These are phyloP conservation scores for Acanthornis magna DNA, from an alignment of 2,797 vertebrate genomes.

Conservation along the genomic window DNA sequence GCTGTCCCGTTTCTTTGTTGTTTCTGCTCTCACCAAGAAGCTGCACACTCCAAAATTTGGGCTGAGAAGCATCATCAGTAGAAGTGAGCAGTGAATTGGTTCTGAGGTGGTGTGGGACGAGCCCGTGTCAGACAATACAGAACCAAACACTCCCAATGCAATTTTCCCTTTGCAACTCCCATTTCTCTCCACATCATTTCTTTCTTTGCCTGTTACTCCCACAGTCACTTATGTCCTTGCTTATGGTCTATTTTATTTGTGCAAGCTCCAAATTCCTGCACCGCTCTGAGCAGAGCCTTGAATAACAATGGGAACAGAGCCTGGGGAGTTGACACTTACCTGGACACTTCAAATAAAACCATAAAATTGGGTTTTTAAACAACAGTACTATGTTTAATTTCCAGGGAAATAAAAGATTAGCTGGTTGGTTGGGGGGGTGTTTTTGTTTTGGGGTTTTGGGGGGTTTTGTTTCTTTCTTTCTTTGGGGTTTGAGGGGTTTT, in stretches of 20 bases:
- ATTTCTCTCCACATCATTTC: not conserved
- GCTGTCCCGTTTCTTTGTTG: not conserved
- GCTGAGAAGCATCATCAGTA: not conserved
- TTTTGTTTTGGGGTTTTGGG: not conserved
- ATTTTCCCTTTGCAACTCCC: not conserved
- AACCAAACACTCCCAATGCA: not conserved
- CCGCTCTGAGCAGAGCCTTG: not conserved
- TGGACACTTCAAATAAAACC: not conserved
- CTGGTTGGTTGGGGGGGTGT: not conserved
- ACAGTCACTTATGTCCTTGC: not conserved
- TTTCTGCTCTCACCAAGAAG: not conserved
- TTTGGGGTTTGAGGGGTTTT: not conserved
- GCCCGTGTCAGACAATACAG: accelerated
- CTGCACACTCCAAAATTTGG: not conserved
- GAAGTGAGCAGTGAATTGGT: not conserved
- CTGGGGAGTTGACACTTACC: not conserved
- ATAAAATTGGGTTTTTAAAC: not conserved
- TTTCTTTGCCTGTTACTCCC: not conserved
- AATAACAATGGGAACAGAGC: not conserved
- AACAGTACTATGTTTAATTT: not conserved
- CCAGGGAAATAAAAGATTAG: not conserved
- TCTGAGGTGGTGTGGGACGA: not conserved
- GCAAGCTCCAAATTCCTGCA: not conserved
- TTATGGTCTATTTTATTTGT: not conserved
- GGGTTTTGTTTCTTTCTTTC: not conserved